Evolutionary conservation across 2,797 vertebrate species (phyloP), one percentile per base, ranked within the genome.

Genomic region (Falco columbarius): DNA sequence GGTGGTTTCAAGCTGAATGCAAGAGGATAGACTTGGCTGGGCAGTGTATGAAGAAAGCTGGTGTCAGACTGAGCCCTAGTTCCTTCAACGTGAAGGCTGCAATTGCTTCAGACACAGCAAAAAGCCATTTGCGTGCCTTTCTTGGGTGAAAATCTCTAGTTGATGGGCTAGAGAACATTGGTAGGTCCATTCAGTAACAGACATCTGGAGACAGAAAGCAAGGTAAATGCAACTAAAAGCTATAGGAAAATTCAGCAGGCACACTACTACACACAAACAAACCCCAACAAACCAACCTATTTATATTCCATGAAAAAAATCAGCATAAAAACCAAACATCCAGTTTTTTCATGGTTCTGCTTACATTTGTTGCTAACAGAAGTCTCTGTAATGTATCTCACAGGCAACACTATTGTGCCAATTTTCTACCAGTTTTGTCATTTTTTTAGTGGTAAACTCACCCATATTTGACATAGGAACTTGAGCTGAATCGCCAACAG

Each of bases 21-120:
- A 38, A 61, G 14, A 38, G 18, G 7, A 26, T 19, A 72, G 32
- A 59, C n/a, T 73, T 18, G 3, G 7, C 56, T 74, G 58, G 30
- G 42, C 14, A 87, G 22, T 1, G 0, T 32, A 15, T 52, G 68
- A 67, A 68, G n/a, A 6, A 86, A 63, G n/a, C 62, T 0, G 0
- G 3, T 61, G 46, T 70, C 3, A 1, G 38, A 38, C 44, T 27
- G 49, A 88, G 49, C 46, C 17, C 27, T 59, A 30, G 36, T 51
- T 89, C 42, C n/a, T 85, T 91, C 12, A 9, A 70, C 34, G 49
- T 75, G 29, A 79, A 83, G 12, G 4, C 42, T 42, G 21, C 6
- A 32, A 6, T 75, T 66, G 32, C 73, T 81, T 84, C 65, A 62
- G 65, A 87, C 36, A 30, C 6, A 10, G 27, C 12, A 46, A 26